Evolutionary conservation across 2,888 invertebrate species (phyloP), one percentile per base, ranked within the genome.

Genomic region (Liodrosophila aerea): DNA sequence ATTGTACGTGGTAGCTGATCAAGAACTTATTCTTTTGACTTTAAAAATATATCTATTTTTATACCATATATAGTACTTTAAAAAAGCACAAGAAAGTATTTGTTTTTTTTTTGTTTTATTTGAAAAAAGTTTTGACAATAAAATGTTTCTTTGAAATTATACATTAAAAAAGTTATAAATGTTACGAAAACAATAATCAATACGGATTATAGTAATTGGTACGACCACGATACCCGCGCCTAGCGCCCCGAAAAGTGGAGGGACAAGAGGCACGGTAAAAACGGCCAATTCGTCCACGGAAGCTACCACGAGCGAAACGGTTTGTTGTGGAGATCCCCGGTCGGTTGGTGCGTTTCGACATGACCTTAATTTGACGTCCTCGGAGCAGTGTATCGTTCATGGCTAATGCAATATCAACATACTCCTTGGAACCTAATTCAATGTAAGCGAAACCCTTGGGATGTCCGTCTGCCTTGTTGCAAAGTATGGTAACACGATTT

Each of bases 391-490:
- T 98, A 87, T 99, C 99, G 89, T 99, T 98, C 94, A 99, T 95
- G 33, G 98, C 98, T 94, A 98, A 95, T 12, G 99, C 98, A 58
- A 98, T 98, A 89, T 97, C 95, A 72, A 99, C 97, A 75, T 97
- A 97, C 90, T 99, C 99, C 90, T 97, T 95, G 85, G 99, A 98
- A 16, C 97, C 96, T 92, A 99, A 99, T 91, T 99, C 99, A 87
- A 99, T 97, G 90, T 99, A 99, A 1, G 99, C 99, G 92, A 98
- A 99, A 37, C 99, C 99, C 91, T 99, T 99, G 0, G 99, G 99
- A 91, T 99, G 99, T 0, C 99, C 99, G 90, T 98, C 97, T 91
- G 95, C 99, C 91, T 98, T 99, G 92, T 99, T 99, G 92, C 98
- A 98, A 84, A 98, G 93, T 90, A 99, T 99, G 71, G 99, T 99